Evolutionary conservation across 1,140 invertebrate genomes (phyloP), one percentile per base, ranked within the genome.

Genomic region (Hypothenemus hampei): DNA sequence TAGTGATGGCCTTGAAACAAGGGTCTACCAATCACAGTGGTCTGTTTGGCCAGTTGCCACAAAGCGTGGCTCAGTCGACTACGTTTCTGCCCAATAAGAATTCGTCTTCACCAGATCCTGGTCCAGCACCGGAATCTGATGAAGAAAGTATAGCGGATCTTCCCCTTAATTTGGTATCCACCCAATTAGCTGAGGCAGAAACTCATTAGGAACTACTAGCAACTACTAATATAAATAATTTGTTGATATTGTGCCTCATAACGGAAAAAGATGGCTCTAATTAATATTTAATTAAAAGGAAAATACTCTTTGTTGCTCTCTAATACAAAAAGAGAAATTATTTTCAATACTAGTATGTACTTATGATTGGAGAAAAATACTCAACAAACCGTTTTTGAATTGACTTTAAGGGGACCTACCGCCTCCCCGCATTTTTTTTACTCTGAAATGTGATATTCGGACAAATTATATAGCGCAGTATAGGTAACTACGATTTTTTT

Each of bases 1-100:
- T 75, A 19, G 69, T 74, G 47, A 72, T 74, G 65, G 72, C 74
- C 0, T 41, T 71, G 33, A 35, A 35, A 31, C 69, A 69, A 51
- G 65, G 66, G 23, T 13, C 44, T 2, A 23, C 20, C 4, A 48
- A 31, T 40, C 53, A 56, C 19, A 37, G 44, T 5, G 23, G 23
- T 15, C 24, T 54, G 18, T 54, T 54, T 23, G 7, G 20, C 4
- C 51, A 54, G 15, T 23, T 54, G 22, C 40, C 31, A 29, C 59
- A 55, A 65, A 60, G 49, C 41, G 46, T 61, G 21, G 57, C 60
- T 19, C 65, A 63, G 21, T 56, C 61, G 19, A 60, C 60, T 7
- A n/a, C n/a, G n/a, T 68, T 65, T 58, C 58, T 67, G 58, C 62
- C 67, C 37, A 63, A 57, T 33, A 57, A 57, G 7, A 47, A 48